Conservation (phyloP, 2,797 vertebrate genomes). For the Toxotes lorentzi region DNA sequence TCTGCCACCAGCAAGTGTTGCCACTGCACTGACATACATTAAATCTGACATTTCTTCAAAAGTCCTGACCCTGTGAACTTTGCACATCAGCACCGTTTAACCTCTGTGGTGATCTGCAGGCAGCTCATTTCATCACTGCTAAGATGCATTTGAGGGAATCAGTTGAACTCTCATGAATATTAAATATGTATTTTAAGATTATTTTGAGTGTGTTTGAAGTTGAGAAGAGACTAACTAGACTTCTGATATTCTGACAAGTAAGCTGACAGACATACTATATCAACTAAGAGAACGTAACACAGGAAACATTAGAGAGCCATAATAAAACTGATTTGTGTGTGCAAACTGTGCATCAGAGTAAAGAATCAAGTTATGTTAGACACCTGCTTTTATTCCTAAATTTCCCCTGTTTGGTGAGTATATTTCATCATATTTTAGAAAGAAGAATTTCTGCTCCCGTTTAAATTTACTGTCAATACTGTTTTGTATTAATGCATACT, state of each 20-base stretch:
- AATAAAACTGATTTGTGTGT: background rate
- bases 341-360: background rate
- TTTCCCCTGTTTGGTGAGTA: background rate
- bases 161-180: conserved; percentile 28
- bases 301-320: background rate
- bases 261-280: background rate
- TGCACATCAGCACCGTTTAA: conserved; percentile 50
- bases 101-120: conserved; percentile 14
- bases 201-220: conserved; percentile 31
- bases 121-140: conserved; percentile 20
- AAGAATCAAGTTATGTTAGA: background rate
- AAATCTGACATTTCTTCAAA: conserved; percentile 65
- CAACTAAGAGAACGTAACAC: background rate
- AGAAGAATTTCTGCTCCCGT: background rate
- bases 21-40: conserved; percentile 57
- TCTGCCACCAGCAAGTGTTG: conserved; percentile 28
- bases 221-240: conserved; percentile 21
- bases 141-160: conserved; percentile 24
- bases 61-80: conserved; percentile 32
- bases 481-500: background rate
- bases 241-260: conserved; percentile 4
- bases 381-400: background rate
- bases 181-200: conserved; percentile 22
- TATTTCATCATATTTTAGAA: background rate
- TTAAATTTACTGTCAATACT: background rate